Base-by-base conservation (phyloP, 2,888 invertebrate genomes). In the Agonopterix subpropinquella region DNA sequence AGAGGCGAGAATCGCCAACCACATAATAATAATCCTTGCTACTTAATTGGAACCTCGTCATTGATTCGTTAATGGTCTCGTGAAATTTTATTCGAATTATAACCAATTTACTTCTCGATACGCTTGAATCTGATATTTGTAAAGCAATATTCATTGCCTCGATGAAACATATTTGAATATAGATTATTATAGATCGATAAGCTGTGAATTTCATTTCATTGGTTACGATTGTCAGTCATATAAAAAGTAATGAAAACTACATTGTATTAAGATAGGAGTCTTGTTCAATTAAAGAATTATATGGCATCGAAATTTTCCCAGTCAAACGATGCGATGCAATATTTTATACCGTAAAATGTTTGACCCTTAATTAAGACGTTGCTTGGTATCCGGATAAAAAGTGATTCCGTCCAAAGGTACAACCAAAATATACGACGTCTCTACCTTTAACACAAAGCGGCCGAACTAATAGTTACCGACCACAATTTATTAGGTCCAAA, bases 51-150 rank as follows among this genome's bases (percentile, higher is more conserved):
- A 80, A 73, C 66, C 65, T 58, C 65, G 64, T 75, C 74, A 80
- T 77, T 79, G 80, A 83, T 84, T 82, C 80, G 79, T 81, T 80
- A 80, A 80, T 78, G 74, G 70, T 67, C 70, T 76, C 72, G 73
- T 81, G 78, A 75, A 70, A 67, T 73, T 77, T 75, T 72, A 80
- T 74, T 70, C 71, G 62, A 65, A 68, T 70, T 67, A 68, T 65
- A 64, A 60, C 58, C 63, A 67, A 70, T 28, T 68, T 66, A 62
- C 62, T 64, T 69, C 67, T 59, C 39, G 15, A 41, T 43, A 58
- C 58, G 61, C 62, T 66, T 59, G 51, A 48, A 49, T 51, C 44
- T 47, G 45, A 28, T 47, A 36, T 41, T 36, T 46, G 44, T 49
- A 47, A 48, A 50, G 11, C 11, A 42, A 48, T 53, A 44, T 45